Percentiles rank a stretch among this genome's conserved stretches.
phyloP scores from a whole-genome alignment of 2,797 vertebrate genomes.

The Enteromius fasciolatus region DNA sequence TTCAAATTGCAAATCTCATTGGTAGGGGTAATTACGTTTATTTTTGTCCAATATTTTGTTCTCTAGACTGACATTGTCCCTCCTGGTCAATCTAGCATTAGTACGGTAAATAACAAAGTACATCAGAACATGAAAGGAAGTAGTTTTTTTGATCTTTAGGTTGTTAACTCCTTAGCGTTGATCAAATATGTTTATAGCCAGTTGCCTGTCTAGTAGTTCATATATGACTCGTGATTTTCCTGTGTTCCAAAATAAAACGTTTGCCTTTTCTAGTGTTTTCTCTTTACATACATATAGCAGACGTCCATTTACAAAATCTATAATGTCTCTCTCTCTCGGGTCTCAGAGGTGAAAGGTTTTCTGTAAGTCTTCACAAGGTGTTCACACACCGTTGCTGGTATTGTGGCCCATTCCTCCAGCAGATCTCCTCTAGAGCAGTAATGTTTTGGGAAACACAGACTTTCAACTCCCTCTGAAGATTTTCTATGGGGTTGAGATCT shows the following conservation, averaged over 20 bases:
- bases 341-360: too few relatives aligned
- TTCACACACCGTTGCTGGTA: too few relatives aligned
- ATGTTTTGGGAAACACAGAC: too few relatives aligned
- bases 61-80: background rate
- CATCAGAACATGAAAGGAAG: background rate
- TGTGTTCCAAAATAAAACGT: background rate
- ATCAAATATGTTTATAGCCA: background rate
- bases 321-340: background rate
- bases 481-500: too few relatives aligned
- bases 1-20: background rate
- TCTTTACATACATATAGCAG: conserved; percentile 15
- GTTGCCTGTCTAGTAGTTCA: background rate
- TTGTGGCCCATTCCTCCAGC: too few relatives aligned
- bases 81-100: background rate
- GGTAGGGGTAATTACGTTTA: background rate
- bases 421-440: too few relatives aligned
- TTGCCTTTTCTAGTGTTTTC: conserved; percentile 1
- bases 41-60: background rate
- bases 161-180: background rate
- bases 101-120: background rate
- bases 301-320: background rate
- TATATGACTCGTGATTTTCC: background rate
- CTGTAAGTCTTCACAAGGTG: too few relatives aligned
- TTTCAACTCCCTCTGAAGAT: too few relatives aligned
- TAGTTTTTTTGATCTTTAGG: background rate